These are phyloP conservation scores for Parotocinclus haroldoi DNA, from an alignment of 2,797 vertebrate species.

Conservation along the genomic window DNA sequence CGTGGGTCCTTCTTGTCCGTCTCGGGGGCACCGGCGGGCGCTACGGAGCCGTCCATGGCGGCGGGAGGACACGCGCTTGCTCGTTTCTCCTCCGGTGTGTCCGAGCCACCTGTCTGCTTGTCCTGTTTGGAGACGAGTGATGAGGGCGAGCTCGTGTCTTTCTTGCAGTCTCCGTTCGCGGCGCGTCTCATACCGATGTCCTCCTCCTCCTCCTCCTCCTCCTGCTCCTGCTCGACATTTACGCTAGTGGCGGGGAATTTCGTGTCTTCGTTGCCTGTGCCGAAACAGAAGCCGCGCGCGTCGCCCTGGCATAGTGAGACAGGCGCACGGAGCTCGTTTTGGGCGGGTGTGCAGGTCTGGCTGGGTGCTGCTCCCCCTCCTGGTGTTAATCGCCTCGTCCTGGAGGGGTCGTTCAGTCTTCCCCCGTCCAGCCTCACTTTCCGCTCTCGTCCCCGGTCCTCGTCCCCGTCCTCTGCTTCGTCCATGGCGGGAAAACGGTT, in stretches of 20 bases:
- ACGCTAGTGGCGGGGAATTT: slow-evolving; percentile 13
- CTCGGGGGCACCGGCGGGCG: slow-evolving; percentile 54
- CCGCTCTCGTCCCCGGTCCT: slow-evolving; percentile 67
- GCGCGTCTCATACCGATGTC: slow-evolving; percentile 74
- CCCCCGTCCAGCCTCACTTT: not conserved
- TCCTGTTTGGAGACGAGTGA: slow-evolving; percentile 70
- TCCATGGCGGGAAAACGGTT: slow-evolving; percentile 54
- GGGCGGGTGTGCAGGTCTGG: slow-evolving; percentile 58
- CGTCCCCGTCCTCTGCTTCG: slow-evolving; percentile 65
- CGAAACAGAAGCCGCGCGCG: slow-evolving; percentile 46
- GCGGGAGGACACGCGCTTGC: slow-evolving; percentile 48
- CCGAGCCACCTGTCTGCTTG: slow-evolving; percentile 63
- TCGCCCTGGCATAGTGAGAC: slow-evolving; percentile 58
- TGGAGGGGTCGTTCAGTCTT: slow-evolving; percentile 48
- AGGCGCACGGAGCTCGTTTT: slow-evolving; percentile 62
- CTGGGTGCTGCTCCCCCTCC: slow-evolving; percentile 71
- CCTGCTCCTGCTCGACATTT: slow-evolving; percentile 27
- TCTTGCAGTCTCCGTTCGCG: slow-evolving; percentile 80
- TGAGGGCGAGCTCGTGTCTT: slow-evolving; percentile 70
- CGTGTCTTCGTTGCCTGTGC: slow-evolving; percentile 29
- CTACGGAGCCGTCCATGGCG: slow-evolving; percentile 65
- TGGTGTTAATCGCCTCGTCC: slow-evolving; percentile 59
- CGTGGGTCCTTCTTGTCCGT: slow-evolving; percentile 73
- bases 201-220: slow-evolving; percentile 45
- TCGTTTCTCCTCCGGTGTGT: slow-evolving; percentile 48